Conservation (phyloP, 2,797 vertebrate species). For the Acrossocheilus wenchowensis region DNA sequence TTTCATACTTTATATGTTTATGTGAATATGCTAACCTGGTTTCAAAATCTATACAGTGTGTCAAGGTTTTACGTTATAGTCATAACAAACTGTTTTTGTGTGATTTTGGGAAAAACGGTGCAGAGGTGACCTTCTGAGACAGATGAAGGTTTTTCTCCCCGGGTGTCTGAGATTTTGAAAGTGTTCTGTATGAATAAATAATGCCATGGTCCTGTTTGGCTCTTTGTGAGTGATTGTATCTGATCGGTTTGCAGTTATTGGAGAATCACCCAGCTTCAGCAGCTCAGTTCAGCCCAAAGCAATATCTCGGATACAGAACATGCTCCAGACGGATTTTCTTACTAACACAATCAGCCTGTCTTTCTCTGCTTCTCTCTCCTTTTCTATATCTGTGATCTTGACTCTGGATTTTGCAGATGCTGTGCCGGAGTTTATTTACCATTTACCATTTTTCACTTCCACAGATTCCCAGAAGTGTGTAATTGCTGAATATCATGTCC, state of each 20-base stretch:
- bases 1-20: neutral
- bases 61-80: neutral
- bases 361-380: neutral
- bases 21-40: neutral
- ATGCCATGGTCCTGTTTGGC: slow-evolving; percentile 74
- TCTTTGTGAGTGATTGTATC: slow-evolving; percentile 62
- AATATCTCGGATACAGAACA: neutral
- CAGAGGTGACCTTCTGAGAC: slow-evolving; percentile 66
- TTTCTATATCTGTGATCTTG: slow-evolving; percentile 15
- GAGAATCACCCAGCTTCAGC: slow-evolving; percentile 74
- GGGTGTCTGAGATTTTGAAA: slow-evolving; percentile 57
- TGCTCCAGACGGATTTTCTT: slow-evolving; percentile 64
- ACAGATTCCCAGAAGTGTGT: slow-evolving; percentile 14
- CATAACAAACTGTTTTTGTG: slow-evolving; percentile 75
- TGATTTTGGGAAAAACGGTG: slow-evolving; percentile 82
- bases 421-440: slow-evolving; percentile 4
- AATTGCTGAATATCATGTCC: neutral
- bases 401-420: slow-evolving; percentile 52
- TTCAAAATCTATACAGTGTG: neutral
- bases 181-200: slow-evolving; percentile 54
- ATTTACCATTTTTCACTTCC: slow-evolving; percentile 1
- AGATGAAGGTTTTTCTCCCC: slow-evolving; percentile 50
- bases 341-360: slow-evolving; percentile 42
- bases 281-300: slow-evolving; percentile 66
- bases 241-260: slow-evolving; percentile 77